These are phyloP conservation scores for Peromyscus aztecus DNA, from an alignment of 2,797 vertebrate species.

Conservation along the genomic window DNA sequence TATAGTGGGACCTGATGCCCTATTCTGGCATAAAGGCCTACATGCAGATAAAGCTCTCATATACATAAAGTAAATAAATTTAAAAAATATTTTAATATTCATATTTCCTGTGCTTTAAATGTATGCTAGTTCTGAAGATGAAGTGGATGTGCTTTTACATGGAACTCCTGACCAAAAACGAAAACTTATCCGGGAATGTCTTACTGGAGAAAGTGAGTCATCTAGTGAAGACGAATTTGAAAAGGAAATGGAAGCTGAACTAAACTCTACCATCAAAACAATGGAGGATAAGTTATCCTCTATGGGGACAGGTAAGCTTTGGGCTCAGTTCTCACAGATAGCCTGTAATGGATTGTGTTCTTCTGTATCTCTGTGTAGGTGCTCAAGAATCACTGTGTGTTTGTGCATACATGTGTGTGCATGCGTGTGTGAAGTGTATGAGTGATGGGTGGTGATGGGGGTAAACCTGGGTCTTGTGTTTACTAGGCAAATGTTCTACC, in stretches of 20 bases:
- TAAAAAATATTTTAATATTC: background rate
- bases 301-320: slow-evolving; percentile 79
- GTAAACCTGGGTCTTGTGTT: background rate
- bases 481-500: background rate
- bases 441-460: background rate
- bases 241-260: slow-evolving; percentile 98
- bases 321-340: slow-evolving; percentile 32
- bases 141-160: slow-evolving; percentile 95
- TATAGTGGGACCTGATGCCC: background rate
- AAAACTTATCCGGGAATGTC: slow-evolving; percentile 96
- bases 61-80: background rate
- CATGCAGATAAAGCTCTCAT: background rate
- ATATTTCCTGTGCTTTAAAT: background rate
- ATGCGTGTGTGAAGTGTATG: background rate
- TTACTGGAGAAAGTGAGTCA: slow-evolving; percentile 98
- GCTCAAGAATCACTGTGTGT: background rate
- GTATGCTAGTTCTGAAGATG: slow-evolving; percentile 94
- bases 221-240: slow-evolving; percentile 98
- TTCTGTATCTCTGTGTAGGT: background rate
- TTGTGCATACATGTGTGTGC: background rate
- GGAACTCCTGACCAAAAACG: slow-evolving; percentile 96
- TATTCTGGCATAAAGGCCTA: background rate
- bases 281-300: slow-evolving; percentile 92
- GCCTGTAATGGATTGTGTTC: background rate
- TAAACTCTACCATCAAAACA: slow-evolving; percentile 93